Evolutionary conservation across 2,888 invertebrate genomes (phyloP), one percentile per base, ranked within the genome.

Genomic region (Cantharis rufa): DNA sequence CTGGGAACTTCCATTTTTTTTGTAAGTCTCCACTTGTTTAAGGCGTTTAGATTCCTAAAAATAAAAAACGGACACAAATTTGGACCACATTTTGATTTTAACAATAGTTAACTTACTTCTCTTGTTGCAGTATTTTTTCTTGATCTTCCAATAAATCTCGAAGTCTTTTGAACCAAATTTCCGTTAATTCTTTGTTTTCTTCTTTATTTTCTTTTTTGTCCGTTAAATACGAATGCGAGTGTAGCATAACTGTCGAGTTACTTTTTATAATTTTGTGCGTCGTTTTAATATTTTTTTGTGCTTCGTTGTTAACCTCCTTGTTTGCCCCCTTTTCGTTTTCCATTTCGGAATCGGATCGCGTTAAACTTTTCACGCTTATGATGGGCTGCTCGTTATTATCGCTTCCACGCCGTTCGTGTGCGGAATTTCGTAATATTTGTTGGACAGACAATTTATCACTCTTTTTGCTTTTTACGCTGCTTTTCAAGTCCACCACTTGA

Each of bases 101-200:
- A 10, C 5, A 21, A 21, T 21, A 5, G 4, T 5, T 24, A 24
- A 27, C 27, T 88, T 87, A 93, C 93, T 90, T 91, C 85, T 90
- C 90, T 77, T 90, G 91, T 83, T 93, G 93, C 72, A 93, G 83
- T 79, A 90, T 89, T 81, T 89, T 89, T 69, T 92, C 90, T 82
- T 91, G 90, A 70, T 88, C 89, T 5, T 83, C 88, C 66, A 93
- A 83, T 78, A 92, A 84, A 24, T 91, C 90, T 84, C 89, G 91
- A 15, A 91, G 89, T 84, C 91, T 92, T 78, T 89, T 89, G 77
- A 91, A 82, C 85, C 91, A 91, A 28, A 89, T 81, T 15, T 91
- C 90, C 83, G 87, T 90, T 5, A 91, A 82, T 78, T 87, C 86
- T 24, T 84, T 87, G 70, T 87, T 86, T 16, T 85, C 82, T 1